Evolutionary conservation across 1,140 invertebrate species (phyloP), one percentile per base, ranked within the genome.

Genomic region (Listronotus bonariensis): DNA sequence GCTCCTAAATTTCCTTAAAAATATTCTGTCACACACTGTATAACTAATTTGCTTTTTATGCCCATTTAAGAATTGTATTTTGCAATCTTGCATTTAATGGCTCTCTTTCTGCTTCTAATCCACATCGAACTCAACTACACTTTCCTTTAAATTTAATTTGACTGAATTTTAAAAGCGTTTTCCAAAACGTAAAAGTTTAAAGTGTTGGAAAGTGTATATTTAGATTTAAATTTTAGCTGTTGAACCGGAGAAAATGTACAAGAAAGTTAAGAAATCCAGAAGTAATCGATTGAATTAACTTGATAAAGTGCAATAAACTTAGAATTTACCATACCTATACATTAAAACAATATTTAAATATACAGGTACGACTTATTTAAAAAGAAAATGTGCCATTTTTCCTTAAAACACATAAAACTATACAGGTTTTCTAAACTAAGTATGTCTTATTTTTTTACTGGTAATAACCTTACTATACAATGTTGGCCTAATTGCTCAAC

Each of bases 151-250:
- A 55, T 41, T 55, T 41, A 55, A 40, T 55, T 55, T 55, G 36
- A 41, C 17, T 42, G 34, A 55, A 55, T 10, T n/a, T 55, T 12
- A 55, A 42, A 26, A 26, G 20, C 36, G 53, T 38, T 34, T 34
- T 32, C n/a, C 12, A 14, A n/a, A 12, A 53, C 51, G 51, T 53
- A 32, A 53, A 32, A 38, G 26, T 38, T 38, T 36, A 38, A 53
- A 53, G 26, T 53, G 51, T 53, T 15, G 34, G 26, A 53, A 36
- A 53, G 51, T n/a, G 31, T 34, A 38, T 53, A 53, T 53, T 52
- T 53, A 53, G 51, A 53, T 53, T 53, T 53, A 53, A 53, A 36
- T 53, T 53, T 18, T n/a, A 53, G 14, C 26, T 12, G n/a, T 53
- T 36, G 51, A 53, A 53, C 51, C n/a, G 32, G n/a, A 18, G 32